A percentile compares a stretch with the other conserved stretches of the same genome.
Conservation (phyloP, 2,888 invertebrate genomes). For the Parapristionchus giblindavisi region DNA sequence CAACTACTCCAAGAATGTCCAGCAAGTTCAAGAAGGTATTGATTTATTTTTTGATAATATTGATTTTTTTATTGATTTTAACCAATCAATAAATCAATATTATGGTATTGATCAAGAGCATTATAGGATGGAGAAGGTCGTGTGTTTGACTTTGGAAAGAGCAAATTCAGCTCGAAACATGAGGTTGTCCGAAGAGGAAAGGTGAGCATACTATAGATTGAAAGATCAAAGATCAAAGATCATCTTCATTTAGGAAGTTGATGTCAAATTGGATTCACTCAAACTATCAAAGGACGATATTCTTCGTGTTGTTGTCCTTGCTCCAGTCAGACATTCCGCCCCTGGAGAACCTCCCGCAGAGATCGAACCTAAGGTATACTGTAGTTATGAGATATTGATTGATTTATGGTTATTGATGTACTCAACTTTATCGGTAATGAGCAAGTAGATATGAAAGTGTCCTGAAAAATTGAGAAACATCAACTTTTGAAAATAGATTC, state of each 20-base stretch:
- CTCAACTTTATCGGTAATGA: too few relatives aligned
- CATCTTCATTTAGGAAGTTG: conserved; percentile 52
- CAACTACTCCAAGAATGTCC: conserved; percentile 61
- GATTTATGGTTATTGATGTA: neutral
- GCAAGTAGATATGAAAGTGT: too few relatives aligned
- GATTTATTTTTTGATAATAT: too few relatives aligned
- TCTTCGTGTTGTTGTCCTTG: conserved; percentile 61
- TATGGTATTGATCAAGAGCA: too few relatives aligned
- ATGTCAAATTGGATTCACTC: conserved; percentile 65
- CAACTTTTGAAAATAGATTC: too few relatives aligned
- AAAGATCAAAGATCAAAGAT: neutral
- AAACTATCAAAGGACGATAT: conserved; percentile 67
- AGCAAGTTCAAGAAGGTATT: conserved; percentile 58
- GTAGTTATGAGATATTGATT: too few relatives aligned
- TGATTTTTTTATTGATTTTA: too few relatives aligned
- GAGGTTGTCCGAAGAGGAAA: conserved; percentile 55
- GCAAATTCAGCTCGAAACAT: conserved; percentile 66
- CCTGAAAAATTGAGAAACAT: too few relatives aligned
- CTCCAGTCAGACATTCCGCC: conserved; percentile 41
- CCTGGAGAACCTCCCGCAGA: conserved; percentile 48
- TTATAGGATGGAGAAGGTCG: conserved; percentile 25
- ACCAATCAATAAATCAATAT: too few relatives aligned
- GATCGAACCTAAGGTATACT: conserved; percentile 45
- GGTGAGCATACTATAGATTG: conserved; percentile 10
- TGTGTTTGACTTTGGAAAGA: conserved; percentile 65